A percentile compares a stretch with the other conserved stretches of the same genome.
Conservation (phyloP, 2,888 invertebrate genomes). For the Allolobophora icterica region DNA sequence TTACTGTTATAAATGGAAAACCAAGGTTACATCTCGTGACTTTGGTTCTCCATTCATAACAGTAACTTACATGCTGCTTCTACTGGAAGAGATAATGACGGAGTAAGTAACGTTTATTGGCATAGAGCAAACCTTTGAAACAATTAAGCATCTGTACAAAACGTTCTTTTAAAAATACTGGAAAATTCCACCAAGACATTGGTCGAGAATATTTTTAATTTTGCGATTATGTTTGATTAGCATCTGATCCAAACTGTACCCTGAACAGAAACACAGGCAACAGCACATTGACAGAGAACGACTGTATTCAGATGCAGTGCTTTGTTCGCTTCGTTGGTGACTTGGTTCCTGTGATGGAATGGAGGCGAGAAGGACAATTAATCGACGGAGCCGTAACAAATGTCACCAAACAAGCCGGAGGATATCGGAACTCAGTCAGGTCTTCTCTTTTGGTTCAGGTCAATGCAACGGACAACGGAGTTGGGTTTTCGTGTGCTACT, state of each 20-base stretch:
- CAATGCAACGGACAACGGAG: background rate
- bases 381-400: background rate
- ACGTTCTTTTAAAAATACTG: background rate
- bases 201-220: background rate
- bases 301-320: background rate
- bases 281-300: background rate
- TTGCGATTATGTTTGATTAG: background rate
- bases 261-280: background rate
- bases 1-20: too few species aligned
- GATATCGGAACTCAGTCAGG: background rate
- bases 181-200: background rate
- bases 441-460: background rate
- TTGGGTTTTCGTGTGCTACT: background rate
- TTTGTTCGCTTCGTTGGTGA: background rate
- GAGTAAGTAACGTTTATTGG: too few species aligned
- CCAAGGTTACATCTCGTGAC: too few species aligned
- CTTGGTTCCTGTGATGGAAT: background rate
- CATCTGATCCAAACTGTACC: background rate
- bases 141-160: background rate
- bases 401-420: background rate
- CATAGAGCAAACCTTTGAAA: too few species aligned
- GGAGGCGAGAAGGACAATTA: conserved; percentile 9
- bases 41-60: too few species aligned
- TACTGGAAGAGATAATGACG: too few species aligned
- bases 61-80: too few species aligned